Base-by-base conservation (phyloP, 2,113 vertebrate genomes). In the Dryoscopus gambensis region DNA sequence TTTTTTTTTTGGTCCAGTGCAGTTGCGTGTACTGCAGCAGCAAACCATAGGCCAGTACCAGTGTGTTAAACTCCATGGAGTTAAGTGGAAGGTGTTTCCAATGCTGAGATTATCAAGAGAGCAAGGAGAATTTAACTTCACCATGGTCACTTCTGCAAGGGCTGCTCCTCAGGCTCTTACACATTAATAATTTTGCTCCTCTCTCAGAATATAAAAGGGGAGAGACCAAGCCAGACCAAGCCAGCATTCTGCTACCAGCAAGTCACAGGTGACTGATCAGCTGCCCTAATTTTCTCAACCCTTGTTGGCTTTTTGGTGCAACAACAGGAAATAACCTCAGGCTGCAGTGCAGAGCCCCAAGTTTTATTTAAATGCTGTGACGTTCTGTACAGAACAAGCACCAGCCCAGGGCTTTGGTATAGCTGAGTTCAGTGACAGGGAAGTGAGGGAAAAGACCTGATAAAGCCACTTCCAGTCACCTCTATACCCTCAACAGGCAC, bases 21-120 rank as follows among this genome's bases (percentile, higher is more conserved):
- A 70, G 46, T 0, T 84, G 11, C 15, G 37, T 5, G 15, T 63
- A 12, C 19, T 64, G 13, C 33, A 65, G 28, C 13, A 65, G 4
- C 2, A 2, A 47, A 64, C 13, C 7, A 2, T 4, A 40, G 63
- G 2, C 6, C 30, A 60, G 16, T 46, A 15, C 1, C 5, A 40
- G 9, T 20, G 14, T 35, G 27, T 15, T 11, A 5, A 55, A 56
- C 2, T 13, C 15, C 2, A 1, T 1, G 3, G 25, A 64, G 8
- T 5, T 5, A 57, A 11, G 9, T 2, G 0, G 37, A 83, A 0
- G 28, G 16, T 31, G 8, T 15, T 9, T 17, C 5, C 19, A 31
- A 4, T 21, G 18, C 9, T 16, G 9, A 16, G 15, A 30, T 4
- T 0, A 17, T 5, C 31, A 31, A 3, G 4, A 5, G 0, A 42